Evolutionary conservation across 2,888 invertebrate species (phyloP).

Genomic region (Microctonus brassicae): DNA sequence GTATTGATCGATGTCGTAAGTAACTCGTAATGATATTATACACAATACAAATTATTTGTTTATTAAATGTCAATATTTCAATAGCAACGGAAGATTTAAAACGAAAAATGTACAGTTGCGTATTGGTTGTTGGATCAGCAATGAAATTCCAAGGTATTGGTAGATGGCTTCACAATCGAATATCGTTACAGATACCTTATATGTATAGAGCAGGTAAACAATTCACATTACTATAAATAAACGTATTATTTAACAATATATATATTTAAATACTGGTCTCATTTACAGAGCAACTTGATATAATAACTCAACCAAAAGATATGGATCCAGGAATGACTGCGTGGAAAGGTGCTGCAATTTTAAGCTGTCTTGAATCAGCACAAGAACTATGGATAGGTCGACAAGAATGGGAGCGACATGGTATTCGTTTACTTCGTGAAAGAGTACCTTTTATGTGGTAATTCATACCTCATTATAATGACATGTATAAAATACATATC

Average conservation of each 20-base stretch:
- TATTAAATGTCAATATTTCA: conserved; percentile 13
- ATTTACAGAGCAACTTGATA: conserved; percentile 82
- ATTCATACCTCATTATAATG: conserved; percentile 40
- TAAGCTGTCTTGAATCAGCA: conserved; percentile 93
- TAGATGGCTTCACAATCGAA: conserved; percentile 89
- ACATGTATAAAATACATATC: too few relatives aligned
- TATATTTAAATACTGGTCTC: background rate
- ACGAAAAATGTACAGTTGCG: conserved; percentile 93
- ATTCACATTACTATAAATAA: background rate
- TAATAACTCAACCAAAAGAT: conserved; percentile 91
- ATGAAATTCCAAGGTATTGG: conserved; percentile 88
- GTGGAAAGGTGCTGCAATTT: conserved; percentile 95
- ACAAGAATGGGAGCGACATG: conserved; percentile 88
- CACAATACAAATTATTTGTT: background rate
- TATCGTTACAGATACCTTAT: conserved; percentile 86
- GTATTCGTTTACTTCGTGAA: conserved; percentile 88
- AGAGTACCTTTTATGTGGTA: conserved; percentile 93
- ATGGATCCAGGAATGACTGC: conserved; percentile 91
- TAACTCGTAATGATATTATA: conserved; percentile 37
- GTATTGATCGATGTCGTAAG: conserved; percentile 89
- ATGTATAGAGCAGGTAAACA: conserved; percentile 77
- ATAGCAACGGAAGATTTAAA: conserved; percentile 87
- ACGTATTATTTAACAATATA: conserved; percentile 4
- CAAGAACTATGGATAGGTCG: conserved; percentile 92
- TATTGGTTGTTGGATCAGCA: conserved; percentile 92